Percentiles rank a stretch among this genome's conserved stretches.
phyloP scores from a whole-genome alignment of 2,888 invertebrate species.

The Spisula subtruncata region DNA sequence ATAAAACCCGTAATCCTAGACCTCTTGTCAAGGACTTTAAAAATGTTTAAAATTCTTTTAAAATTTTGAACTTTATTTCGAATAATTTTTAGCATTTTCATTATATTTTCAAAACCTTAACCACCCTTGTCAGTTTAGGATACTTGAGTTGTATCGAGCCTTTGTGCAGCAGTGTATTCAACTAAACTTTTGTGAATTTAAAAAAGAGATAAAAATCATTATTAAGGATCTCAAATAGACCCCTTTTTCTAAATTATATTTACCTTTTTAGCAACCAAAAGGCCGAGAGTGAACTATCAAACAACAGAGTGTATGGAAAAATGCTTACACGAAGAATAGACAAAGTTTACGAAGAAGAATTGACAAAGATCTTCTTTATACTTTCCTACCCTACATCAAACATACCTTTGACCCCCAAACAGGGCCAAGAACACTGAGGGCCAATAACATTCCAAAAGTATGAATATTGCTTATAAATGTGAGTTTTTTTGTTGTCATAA shows the following conservation, averaged over 20 bases:
- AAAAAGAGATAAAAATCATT: constrained; percentile 49
- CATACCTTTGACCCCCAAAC: neutral
- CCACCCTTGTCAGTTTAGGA: constrained; percentile 30
- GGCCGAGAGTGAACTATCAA: neutral
- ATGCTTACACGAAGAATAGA: neutral
- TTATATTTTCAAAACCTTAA: neutral
- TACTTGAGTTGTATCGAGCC: constrained; percentile 28
- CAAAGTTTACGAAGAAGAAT: neutral
- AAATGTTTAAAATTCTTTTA: constrained; percentile 57
- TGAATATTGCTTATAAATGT: neutral
- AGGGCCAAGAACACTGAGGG: neutral
- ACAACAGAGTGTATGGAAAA: neutral
- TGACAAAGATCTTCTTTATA: neutral
- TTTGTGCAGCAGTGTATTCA: constrained; percentile 23
- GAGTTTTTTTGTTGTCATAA: neutral
- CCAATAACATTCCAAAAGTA: neutral
- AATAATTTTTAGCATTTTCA: constrained; percentile 6
- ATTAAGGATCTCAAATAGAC: constrained; percentile 41
- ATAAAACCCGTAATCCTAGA: constrained; percentile 30
- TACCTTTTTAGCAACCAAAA: constrained; percentile 34
- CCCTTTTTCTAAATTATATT: constrained; percentile 29
- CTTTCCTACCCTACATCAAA: neutral
- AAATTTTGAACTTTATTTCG: constrained; percentile 39
- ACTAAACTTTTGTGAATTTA: constrained; percentile 42
- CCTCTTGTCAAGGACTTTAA: constrained; percentile 48